These are phyloP conservation scores for Melinopterus prodromus DNA, from an alignment of 2,888 invertebrate genomes.

Conservation along the genomic window DNA sequence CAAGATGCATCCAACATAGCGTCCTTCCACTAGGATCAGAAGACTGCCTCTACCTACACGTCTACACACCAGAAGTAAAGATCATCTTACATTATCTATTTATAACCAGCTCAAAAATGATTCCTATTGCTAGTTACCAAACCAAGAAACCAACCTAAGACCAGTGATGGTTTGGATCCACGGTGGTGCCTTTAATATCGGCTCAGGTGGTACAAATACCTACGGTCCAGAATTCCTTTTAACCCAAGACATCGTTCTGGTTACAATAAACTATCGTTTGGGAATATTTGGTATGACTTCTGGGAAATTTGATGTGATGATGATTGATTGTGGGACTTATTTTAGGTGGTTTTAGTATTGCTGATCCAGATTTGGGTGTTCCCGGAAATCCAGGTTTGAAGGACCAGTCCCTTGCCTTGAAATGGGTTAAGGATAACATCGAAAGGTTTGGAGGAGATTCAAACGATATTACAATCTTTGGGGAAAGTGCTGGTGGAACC, in stretches of 20 bases:
- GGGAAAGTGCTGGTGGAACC: conserved; percentile 64
- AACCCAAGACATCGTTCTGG: conserved; percentile 55
- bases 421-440: conserved; percentile 64
- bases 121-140: neutral
- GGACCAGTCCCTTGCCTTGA: conserved; percentile 63
- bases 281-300: conserved; percentile 36
- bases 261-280: conserved; percentile 54
- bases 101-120: neutral
- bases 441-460: conserved; percentile 63
- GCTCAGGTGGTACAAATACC: conserved; percentile 52
- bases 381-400: conserved; percentile 66
- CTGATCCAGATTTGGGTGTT: conserved; percentile 59
- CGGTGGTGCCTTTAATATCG: conserved; percentile 57
- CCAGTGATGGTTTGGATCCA: conserved; percentile 61
- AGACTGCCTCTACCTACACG: conserved; percentile 14
- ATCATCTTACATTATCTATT: neutral
- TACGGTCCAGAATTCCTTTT: conserved; percentile 57
- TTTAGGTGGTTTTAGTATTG: conserved; percentile 61
- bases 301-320: too few relatives aligned
- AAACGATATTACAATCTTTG: conserved; percentile 63
- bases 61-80: conserved; percentile 15
- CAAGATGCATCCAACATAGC: neutral
- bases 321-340: conserved; percentile 16
- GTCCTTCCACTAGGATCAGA: neutral
- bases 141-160: neutral